Evolutionary conservation across 2,797 vertebrate species (phyloP).

Genomic region (Enteromius paludinosus): DNA sequence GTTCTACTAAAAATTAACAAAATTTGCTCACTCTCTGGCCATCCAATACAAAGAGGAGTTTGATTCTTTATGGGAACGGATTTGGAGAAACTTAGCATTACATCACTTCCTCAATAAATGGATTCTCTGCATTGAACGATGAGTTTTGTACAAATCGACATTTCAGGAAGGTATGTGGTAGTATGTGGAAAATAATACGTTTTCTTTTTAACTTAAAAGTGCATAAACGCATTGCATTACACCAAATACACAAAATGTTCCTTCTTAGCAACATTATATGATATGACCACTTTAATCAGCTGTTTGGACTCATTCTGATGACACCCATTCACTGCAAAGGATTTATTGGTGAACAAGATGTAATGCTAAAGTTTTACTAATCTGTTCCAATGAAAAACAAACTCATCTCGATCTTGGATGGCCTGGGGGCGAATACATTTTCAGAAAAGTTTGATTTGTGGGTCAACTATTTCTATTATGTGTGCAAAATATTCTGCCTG

Average conservation of each 20-base stretch:
- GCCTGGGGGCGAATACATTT: not conserved
- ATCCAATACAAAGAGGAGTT: not conserved
- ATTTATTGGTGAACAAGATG: not conserved
- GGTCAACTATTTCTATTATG: not conserved
- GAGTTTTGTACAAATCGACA: too few species aligned
- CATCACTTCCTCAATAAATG: not conserved
- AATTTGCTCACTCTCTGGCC: not conserved
- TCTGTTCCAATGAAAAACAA: not conserved
- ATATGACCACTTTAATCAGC: not conserved
- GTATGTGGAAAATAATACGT: too few species aligned
- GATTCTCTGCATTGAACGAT: not conserved
- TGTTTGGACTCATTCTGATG: not conserved
- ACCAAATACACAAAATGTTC: too few species aligned
- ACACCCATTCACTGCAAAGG: not conserved
- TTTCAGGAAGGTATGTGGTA: too few species aligned
- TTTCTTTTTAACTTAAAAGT: too few species aligned
- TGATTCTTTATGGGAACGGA: not conserved
- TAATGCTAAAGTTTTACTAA: not conserved
- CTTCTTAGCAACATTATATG: too few species aligned
- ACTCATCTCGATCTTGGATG: not conserved
- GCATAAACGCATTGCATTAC: too few species aligned
- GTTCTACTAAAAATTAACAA: not conserved
- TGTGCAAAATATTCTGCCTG: constrained; percentile 15
- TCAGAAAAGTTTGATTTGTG: not conserved
- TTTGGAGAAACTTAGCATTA: not conserved